Evolutionary conservation across 2,888 invertebrate genomes (phyloP).

Genomic region (Euplagia quadripunctaria): DNA sequence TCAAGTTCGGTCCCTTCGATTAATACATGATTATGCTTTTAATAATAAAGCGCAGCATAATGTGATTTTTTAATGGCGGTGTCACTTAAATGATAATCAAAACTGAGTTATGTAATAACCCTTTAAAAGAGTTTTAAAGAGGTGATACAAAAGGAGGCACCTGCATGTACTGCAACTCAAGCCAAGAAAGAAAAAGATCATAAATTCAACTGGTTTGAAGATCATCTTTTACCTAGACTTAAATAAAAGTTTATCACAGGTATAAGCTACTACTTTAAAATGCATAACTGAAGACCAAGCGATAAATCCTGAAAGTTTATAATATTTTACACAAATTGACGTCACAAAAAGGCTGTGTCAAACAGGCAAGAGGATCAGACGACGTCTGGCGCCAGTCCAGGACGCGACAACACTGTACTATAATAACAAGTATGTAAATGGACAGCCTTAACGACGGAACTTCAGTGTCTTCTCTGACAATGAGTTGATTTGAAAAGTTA

Average conservation of each 20-base stretch:
- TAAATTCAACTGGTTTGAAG: neutral
- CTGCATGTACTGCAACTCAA: no score
- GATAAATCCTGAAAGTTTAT: slow-evolving; percentile 8
- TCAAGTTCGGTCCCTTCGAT: no score
- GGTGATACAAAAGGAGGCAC: no score
- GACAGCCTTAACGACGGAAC: slow-evolving; percentile 31
- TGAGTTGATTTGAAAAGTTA: slow-evolving; percentile 31
- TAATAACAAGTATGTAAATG: slow-evolving; percentile 33
- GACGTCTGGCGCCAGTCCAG: slow-evolving; percentile 16
- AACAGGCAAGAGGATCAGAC: slow-evolving; percentile 30
- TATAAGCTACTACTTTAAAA: neutral
- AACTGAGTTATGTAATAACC: no score
- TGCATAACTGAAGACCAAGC: neutral
- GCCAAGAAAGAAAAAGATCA: neutral
- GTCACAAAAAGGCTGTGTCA: slow-evolving; percentile 20
- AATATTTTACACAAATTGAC: slow-evolving; percentile 13
- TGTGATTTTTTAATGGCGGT: no score
- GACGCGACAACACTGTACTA: slow-evolving; percentile 19
- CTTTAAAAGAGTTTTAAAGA: no score
- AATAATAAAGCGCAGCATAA: no score
- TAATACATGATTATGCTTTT: no score
- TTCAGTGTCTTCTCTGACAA: slow-evolving; percentile 25
- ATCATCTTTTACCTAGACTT: neutral
- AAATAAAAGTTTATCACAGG: neutral
- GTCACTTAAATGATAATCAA: no score